Base-by-base conservation (phyloP, 2,797 vertebrate genomes). In the Botia almorhae region DNA sequence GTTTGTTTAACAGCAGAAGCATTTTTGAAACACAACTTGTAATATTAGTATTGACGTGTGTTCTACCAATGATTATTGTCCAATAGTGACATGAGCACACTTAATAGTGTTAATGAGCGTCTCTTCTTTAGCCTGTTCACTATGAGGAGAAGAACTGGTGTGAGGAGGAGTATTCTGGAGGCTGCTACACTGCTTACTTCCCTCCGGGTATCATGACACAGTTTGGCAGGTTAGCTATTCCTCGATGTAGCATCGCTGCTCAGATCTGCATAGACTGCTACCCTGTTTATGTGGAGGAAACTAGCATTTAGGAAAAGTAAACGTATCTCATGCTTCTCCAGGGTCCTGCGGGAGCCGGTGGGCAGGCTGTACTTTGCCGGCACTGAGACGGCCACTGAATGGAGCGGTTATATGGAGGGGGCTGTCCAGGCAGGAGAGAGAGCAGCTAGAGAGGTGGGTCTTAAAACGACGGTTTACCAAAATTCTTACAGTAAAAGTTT, bases 141-240 rank as follows among this genome's bases (percentile, higher is more conserved):
- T 99, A 99, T 13, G 97, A 99, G 91, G 98, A 99, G 92, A 99
- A 98, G 93, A 97, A 99, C 92, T 99, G 97, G 98, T 97, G 96
- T 89, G 97, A 99, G 76, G 97, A 99, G 69, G 95, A 99, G 81
- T 99, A 99, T 87, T 99, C 97, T 0, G 97, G 96, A 1, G 98
- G 98, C 63, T 99, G 98, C 91, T 99, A 99, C 90, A 98, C 97
- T 0, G 93, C 94, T 11, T 99, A 97, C 82, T 98, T 96, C 81
- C 97, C 98, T 43, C 98, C 98, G 0, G 98, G 98, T 36, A 94
- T 98, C 90, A 93, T 99, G 79, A 99, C 97, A 80, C 96, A 98
- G 87, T 99, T 91, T 85, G 98, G 97, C 88, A 97, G 91, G 98
- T 98, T 33, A 33, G 33, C 4, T 33, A 33, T 33, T 33, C 33